Evolutionary conservation across 2,113 vertebrate species (phyloP).

Genomic region (Grallaria varia): DNA sequence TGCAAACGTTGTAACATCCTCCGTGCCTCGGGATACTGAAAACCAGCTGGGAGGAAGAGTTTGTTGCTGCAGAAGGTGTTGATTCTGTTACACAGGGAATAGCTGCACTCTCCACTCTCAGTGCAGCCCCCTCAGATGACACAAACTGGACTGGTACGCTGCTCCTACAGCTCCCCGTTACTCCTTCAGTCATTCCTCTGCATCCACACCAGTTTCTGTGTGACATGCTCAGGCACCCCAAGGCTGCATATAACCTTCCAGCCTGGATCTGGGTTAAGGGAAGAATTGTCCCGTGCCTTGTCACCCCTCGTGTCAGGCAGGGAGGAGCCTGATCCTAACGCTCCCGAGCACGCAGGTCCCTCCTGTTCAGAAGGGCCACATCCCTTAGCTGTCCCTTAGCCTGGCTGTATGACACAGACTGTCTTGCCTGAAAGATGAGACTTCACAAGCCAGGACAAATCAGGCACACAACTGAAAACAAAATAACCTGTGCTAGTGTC

Average conservation of each 20-base stretch:
- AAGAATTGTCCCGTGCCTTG: neutral
- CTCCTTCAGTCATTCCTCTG: neutral
- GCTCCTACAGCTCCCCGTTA: neutral
- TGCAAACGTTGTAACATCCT: neutral
- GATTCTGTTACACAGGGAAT: neutral
- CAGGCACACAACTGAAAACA: neutral
- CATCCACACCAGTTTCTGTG: neutral
- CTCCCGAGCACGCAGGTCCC: fast-evolving
- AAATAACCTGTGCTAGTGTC: neutral
- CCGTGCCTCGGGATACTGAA: neutral
- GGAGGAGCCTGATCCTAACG: neutral
- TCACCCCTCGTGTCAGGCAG: fast-evolving
- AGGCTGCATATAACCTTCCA: neutral
- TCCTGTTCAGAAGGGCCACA: fast-evolving
- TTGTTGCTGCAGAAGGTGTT: neutral
- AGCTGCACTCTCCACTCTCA: neutral
- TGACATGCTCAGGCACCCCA: neutral
- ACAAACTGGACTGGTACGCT: neutral
- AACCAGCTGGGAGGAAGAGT: neutral
- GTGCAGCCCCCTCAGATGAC: neutral
- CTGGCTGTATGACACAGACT: neutral
- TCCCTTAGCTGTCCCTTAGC: neutral
- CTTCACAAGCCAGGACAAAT: neutral
- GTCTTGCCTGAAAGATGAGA: neutral
- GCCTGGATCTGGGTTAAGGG: neutral